These are phyloP conservation scores for Goniozus legneri DNA, from an alignment of 1,140 invertebrate genomes.

Conservation along the genomic window DNA sequence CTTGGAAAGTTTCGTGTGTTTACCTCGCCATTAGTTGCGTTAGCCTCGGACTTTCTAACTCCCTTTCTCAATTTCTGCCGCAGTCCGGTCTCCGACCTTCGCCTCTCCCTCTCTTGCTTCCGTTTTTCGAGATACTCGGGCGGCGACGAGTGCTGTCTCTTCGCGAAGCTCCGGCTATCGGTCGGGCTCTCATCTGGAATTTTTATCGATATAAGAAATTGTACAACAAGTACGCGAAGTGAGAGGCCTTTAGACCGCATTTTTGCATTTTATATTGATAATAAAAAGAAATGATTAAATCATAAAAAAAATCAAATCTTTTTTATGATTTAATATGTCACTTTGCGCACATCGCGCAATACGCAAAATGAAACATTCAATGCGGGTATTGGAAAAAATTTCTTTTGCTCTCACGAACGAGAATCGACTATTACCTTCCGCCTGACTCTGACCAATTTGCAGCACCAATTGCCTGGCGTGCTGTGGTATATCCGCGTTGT, in stretches of 20 bases:
- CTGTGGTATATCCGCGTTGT: conserved; percentile 87
- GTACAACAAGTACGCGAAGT: too few species aligned
- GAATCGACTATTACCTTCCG: conserved; percentile 54
- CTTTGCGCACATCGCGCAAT: background rate
- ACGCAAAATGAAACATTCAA: background rate
- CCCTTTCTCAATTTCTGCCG: conserved; percentile 57
- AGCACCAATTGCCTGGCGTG: conserved; percentile 91
- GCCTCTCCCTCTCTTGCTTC: conserved; percentile 66
- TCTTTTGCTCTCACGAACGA: background rate
- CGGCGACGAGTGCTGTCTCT: conserved; percentile 78
- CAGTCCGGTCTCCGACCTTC: conserved; percentile 65
- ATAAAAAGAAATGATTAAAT: too few species aligned
- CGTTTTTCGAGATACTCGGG: conserved; percentile 81
- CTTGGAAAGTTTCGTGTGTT: background rate
- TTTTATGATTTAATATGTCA: too few species aligned
- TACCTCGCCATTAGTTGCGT: conserved; percentile 45
- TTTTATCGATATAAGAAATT: conserved; percentile 29
- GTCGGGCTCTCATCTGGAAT: conserved; percentile 27
- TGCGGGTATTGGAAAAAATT: background rate
- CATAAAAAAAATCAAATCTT: too few species aligned
- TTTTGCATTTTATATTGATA: too few species aligned
- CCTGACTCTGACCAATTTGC: conserved; percentile 80
- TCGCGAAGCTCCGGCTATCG: conserved; percentile 57
- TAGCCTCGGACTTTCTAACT: conserved; percentile 48
- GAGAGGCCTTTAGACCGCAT: too few species aligned